Evolutionary conservation across 1,140 invertebrate genomes (phyloP).

Genomic region (Lepidotrigona ventralis): DNA sequence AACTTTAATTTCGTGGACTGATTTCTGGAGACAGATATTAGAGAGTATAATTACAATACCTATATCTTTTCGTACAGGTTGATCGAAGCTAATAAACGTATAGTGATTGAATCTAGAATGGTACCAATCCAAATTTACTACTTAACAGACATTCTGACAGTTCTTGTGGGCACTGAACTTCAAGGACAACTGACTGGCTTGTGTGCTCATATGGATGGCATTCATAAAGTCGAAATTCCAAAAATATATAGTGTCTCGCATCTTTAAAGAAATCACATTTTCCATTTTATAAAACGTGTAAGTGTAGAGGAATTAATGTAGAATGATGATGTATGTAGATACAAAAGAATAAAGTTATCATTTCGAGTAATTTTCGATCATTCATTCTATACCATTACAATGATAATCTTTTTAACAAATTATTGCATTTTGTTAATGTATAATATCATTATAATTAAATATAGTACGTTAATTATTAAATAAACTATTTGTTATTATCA

Average conservation of each 20-base stretch:
- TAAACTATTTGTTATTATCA: background rate
- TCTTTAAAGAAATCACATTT: conserved; percentile 27
- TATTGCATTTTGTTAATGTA: background rate
- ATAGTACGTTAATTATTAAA: background rate
- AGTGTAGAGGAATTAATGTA: background rate
- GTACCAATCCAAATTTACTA: conserved; percentile 42
- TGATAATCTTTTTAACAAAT: background rate
- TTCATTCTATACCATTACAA: background rate
- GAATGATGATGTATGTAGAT: conserved; percentile 10
- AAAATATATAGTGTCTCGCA: conserved; percentile 28
- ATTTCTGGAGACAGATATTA: background rate
- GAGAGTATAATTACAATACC: background rate
- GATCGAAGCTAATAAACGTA: conserved; percentile 41
- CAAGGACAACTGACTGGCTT: conserved; percentile 59
- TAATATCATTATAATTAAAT: background rate
- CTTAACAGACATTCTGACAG: conserved; percentile 45
- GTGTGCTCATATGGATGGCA: conserved; percentile 62
- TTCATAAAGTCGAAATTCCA: conserved; percentile 38
- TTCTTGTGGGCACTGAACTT: conserved; percentile 39
- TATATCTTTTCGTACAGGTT: conserved; percentile 37
- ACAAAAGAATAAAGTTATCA: conserved; percentile 43
- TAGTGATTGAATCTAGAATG: conserved; percentile 42
- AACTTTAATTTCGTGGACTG: background rate
- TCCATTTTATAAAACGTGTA: background rate
- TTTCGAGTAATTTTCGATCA: conserved; percentile 7